These are phyloP conservation scores for Cyanoderma ruficeps DNA, from an alignment of 2,113 vertebrate species.

Conservation along the genomic window DNA sequence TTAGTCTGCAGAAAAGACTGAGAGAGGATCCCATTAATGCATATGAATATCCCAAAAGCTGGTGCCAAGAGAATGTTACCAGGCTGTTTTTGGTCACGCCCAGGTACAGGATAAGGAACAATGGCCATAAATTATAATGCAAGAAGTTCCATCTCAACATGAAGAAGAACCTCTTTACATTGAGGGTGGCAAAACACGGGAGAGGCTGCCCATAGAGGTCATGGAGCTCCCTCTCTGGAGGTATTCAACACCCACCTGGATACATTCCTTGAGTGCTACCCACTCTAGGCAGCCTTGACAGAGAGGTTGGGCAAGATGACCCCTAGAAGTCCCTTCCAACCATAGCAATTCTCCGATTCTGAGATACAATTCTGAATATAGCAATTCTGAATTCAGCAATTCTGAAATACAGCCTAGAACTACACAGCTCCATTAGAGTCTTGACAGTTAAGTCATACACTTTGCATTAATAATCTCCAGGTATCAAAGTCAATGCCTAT, in stretches of 20 bases:
- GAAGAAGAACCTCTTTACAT: not conserved
- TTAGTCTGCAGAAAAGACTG: not conserved
- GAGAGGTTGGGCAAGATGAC: not conserved
- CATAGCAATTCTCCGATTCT: not conserved
- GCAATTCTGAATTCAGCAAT: no score
- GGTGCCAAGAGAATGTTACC: not conserved
- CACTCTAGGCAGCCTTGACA: not conserved
- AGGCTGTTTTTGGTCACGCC: not conserved
- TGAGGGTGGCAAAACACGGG: not conserved
- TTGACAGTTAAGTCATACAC: not conserved
- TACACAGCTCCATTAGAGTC: not conserved
- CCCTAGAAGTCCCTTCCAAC: not conserved
- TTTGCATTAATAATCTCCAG: not conserved
- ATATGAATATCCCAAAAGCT: not conserved
- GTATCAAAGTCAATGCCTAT: not conserved
- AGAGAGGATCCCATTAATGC: not conserved
- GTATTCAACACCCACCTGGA: not conserved
- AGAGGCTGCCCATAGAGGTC: not conserved
- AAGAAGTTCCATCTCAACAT: not conserved
- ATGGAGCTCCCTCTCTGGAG: not conserved
- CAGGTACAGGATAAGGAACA: not conserved
- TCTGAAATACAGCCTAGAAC: not conserved
- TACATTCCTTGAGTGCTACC: rapidly evolving
- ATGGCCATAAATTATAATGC: not conserved
- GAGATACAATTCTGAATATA: no score